These are phyloP conservation scores for Tyto alba DNA, from an alignment of 2,113 vertebrate species.

Conservation along the genomic window DNA sequence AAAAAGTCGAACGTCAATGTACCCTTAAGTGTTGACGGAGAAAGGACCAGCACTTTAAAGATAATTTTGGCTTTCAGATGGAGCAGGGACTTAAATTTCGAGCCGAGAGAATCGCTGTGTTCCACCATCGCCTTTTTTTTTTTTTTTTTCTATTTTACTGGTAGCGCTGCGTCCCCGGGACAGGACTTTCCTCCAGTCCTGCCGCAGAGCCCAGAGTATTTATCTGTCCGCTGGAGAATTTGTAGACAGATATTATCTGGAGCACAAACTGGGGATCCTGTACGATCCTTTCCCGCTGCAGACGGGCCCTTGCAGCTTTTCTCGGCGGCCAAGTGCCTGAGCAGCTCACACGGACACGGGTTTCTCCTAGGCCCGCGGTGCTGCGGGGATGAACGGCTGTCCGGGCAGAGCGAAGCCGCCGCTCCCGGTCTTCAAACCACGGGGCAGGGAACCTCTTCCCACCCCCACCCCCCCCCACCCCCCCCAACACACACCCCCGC, in stretches of 20 bases:
- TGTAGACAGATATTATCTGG: not conserved
- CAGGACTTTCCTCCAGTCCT: not conserved
- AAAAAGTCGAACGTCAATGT: not conserved
- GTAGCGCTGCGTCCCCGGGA: not conserved
- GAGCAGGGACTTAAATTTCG: not conserved
- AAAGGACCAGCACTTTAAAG: not conserved
- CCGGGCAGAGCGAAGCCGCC: not conserved
- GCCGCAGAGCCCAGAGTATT: not conserved
- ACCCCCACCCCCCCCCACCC: not conserved
- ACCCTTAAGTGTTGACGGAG: not conserved
- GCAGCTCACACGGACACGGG: not conserved
- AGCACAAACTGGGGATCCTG: not conserved
- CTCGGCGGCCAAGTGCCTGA: rapidly evolving
- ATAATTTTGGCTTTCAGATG: not conserved
- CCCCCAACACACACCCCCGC: not conserved
- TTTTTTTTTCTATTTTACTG: not conserved
- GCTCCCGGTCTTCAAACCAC: not conserved
- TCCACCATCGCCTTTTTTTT: not conserved
- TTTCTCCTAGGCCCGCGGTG: not conserved
- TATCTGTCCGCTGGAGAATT: not conserved
- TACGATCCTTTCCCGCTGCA: rapidly evolving
- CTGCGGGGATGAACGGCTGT: not conserved
- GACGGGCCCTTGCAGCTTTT: not conserved
- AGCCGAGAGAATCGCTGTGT: not conserved
- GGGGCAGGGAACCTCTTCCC: not conserved